These are phyloP conservation scores for Mnemiopsis leidyi DNA, from an alignment of 37 sponge, comb jelly and placozoan genomes.

Conservation along the genomic window DNA sequence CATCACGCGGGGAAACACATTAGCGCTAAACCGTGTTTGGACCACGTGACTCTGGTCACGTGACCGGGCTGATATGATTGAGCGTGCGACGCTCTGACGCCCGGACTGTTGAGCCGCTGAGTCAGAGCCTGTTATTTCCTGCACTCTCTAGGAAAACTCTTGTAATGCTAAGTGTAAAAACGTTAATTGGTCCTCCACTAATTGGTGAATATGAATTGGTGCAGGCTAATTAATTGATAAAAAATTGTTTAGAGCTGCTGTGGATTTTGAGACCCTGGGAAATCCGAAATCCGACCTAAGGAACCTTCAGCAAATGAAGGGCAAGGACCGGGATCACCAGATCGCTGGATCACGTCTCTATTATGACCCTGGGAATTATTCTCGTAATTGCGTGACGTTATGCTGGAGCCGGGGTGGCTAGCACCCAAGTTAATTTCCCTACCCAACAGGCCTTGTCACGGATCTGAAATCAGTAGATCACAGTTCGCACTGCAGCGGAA, in stretches of 20 bases:
- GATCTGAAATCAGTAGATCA: neutral
- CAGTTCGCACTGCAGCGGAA: neutral
- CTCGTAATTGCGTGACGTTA: neutral
- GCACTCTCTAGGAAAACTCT: neutral
- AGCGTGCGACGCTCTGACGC: constrained; percentile 46
- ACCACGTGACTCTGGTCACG: neutral
- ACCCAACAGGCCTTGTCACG: neutral
- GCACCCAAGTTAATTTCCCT: neutral
- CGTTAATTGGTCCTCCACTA: neutral
- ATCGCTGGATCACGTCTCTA: neutral
- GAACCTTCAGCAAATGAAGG: neutral
- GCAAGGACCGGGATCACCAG: neutral
- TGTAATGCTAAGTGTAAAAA: neutral
- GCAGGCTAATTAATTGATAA: neutral
- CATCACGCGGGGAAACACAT: neutral
- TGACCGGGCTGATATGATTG: constrained; percentile 46
- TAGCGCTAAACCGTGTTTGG: neutral
- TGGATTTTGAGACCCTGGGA: neutral
- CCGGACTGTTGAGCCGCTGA: neutral
- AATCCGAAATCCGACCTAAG: neutral
- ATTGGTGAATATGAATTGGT: neutral
- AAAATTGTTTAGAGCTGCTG: neutral
- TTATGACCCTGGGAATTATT: neutral
- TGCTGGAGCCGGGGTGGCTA: neutral
- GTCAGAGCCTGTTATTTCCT: neutral